Evolutionary conservation across 37 sponge, comb jelly and placozoan genomes (phyloP), one percentile per base, ranked within the genome.

Genomic region (Hexactinellida sp.): DNA sequence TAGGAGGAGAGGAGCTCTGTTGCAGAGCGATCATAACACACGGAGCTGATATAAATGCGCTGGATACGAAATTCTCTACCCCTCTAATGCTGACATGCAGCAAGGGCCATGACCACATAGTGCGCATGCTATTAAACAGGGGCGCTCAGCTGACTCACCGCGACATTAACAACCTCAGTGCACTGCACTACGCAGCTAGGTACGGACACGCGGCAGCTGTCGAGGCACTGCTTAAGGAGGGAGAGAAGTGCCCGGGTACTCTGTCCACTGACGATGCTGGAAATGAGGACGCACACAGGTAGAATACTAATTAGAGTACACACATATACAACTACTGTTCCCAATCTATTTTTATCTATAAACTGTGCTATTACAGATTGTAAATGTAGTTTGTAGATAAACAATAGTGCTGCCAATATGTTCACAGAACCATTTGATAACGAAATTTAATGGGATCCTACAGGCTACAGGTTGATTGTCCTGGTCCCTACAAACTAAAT

Each of bases 91-190:
- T 63, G 28, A 63, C 76, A 32, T 63, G 76, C 34, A 63, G 76
- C 76, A 63, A 63, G 76, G 76, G 76, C 3, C 76, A 63, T 63
- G 76, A 63, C 34, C 76, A 63, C 34, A 63, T 63, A 3, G 76
- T n/a, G 5, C 76, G 76, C 34, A 25, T 63, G 76, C 76, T 63
- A 63, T 25, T 63, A 63, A 7, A 32, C 19, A 7, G 76, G 13
- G 76, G 76, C 25, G 76, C 76, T 63, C 76, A 63, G 76, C 34
- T 63, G 5, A 21, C 76, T 32, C 76, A 10, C 30, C 25, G 76
- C 3, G 76, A 63, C 76, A n/a, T 63, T 21, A 63, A 63, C 13
- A 63, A 63, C 76, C 76, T 63, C 76, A 63, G 30, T 63, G 76
- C 76, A n/a, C 34, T 63, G 34, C 76, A 63, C 30, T 63, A 63